Evolutionary conservation across 2,797 vertebrate species (phyloP).

Genomic region (Buceros bicornis): DNA sequence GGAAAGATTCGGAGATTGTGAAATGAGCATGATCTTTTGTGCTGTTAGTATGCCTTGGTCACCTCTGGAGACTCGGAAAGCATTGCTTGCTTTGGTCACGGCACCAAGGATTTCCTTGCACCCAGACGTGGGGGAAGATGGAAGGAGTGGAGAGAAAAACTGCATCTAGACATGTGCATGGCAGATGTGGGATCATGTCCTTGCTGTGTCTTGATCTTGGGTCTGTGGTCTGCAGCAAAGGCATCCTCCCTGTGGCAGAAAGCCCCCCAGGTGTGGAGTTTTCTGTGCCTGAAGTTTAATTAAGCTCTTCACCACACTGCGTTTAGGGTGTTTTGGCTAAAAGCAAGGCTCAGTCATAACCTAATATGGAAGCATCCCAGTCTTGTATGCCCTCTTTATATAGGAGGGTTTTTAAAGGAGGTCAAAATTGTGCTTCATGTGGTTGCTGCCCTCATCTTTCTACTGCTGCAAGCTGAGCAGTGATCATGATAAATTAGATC

Average conservation of each 20-base stretch:
- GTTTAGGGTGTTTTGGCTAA: background rate
- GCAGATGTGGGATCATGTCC: fast-evolving
- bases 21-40: background rate
- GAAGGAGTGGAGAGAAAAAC: background rate
- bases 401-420: background rate
- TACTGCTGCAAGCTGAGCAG: background rate
- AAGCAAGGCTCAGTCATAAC: background rate
- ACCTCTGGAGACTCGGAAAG: background rate
- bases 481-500: background rate
- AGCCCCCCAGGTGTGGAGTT: no score
- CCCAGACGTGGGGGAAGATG: background rate
- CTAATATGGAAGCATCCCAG: background rate
- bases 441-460: background rate
- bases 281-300: background rate
- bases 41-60: fast-evolving
- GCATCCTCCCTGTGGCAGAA: background rate
- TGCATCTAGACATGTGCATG: fast-evolving
- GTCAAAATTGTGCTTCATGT: background rate
- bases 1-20: background rate
- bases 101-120: background rate
- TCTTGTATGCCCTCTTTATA: background rate
- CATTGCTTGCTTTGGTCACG: background rate
- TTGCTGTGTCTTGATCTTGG: background rate
- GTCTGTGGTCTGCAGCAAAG: background rate
- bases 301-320: background rate